Conservation (phyloP, 2,113 vertebrate species). For the Triplophysa dalaica region DNA sequence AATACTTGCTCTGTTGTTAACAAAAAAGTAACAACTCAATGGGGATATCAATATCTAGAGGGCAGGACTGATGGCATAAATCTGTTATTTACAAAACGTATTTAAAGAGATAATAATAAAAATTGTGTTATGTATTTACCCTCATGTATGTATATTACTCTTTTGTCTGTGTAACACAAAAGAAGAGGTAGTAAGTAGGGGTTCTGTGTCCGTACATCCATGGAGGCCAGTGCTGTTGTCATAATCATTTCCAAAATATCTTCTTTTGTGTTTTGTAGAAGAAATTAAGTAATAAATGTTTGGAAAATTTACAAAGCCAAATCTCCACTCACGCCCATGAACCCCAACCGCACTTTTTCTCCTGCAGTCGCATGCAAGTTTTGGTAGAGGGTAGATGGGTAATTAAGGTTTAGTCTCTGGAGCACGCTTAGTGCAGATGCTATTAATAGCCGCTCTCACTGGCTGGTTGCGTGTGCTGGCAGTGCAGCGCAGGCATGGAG, state of each 20-base stretch:
- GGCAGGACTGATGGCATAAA: neutral
- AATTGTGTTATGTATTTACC: too few species aligned
- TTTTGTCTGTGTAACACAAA: too few species aligned
- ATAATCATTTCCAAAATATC: too few species aligned
- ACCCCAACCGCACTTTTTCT: neutral
- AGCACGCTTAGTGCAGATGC: conserved; percentile 31
- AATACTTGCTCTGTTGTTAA: too few species aligned
- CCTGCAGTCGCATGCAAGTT: conserved; percentile 4
- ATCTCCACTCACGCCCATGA: neutral
- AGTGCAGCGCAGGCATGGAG: conserved; percentile 39
- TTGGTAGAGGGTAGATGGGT: conserved; percentile 14
- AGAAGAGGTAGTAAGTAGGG: too few species aligned
- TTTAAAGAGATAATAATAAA: neutral
- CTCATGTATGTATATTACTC: too few species aligned
- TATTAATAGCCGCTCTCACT: conserved; percentile 50
- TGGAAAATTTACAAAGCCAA: neutral
- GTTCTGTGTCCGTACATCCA: too few species aligned
- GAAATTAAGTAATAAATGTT: too few species aligned
- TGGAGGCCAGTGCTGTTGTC: too few species aligned
- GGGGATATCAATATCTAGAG: neutral
- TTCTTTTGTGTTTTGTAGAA: too few species aligned
- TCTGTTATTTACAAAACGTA: neutral
- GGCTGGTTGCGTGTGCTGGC: conserved; percentile 1
- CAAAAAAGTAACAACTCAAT: too few species aligned
- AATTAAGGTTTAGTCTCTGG: conserved; percentile 44